Conservation (phyloP, 2,797 vertebrate species). For the Enteromius mattozi region DNA sequence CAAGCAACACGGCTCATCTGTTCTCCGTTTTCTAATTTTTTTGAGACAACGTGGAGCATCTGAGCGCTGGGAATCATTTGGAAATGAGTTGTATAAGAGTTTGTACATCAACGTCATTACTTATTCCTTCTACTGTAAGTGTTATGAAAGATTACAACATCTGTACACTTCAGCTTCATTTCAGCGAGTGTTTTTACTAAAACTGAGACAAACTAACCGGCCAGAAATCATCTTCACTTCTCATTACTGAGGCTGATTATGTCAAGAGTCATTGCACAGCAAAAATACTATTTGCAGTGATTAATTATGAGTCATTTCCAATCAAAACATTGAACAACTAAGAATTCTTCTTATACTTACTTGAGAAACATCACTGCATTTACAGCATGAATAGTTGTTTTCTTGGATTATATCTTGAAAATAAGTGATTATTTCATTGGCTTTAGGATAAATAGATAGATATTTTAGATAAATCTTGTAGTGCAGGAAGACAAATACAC, state of each 20-base stretch:
- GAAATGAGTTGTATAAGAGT: slow-evolving; percentile 2
- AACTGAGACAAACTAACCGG: background rate
- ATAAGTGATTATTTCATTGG: background rate
- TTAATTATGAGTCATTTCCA: no score
- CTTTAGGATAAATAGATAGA: background rate
- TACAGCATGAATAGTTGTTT: background rate
- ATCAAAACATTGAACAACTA: background rate
- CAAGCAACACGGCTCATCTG: background rate
- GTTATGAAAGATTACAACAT: slow-evolving; percentile 13
- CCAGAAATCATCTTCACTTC: background rate
- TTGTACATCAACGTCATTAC: slow-evolving; percentile 3
- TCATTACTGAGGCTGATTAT: background rate
- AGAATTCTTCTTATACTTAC: background rate
- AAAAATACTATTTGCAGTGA: background rate
- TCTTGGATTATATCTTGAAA: background rate
- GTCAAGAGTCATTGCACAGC: background rate
- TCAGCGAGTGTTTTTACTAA: background rate
- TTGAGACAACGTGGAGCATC: background rate
- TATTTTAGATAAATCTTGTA: background rate
- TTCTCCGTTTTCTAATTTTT: background rate
- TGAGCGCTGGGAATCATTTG: background rate
- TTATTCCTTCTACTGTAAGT: slow-evolving; percentile 14
- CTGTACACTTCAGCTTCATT: background rate
- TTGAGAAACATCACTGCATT: background rate
- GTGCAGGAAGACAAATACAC: background rate